Conservation (phyloP, 2,113 vertebrate genomes). For the Micromys minutus region DNA sequence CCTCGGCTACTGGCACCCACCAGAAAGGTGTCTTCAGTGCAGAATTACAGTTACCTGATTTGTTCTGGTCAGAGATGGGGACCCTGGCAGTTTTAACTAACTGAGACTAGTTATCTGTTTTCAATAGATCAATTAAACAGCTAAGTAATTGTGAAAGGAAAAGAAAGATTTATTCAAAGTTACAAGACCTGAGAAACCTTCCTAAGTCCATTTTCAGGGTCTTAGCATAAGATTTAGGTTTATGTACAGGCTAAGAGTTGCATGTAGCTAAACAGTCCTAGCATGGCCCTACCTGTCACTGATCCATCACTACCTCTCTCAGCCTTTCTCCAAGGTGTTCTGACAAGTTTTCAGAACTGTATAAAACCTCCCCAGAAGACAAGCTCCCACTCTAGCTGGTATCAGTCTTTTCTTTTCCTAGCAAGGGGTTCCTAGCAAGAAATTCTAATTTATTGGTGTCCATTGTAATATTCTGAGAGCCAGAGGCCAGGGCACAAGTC, state of each 20-base stretch:
- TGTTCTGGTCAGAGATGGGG: no score
- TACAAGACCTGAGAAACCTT: not conserved
- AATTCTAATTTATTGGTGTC: not conserved
- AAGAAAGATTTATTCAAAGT: not conserved
- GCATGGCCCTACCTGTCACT: not conserved
- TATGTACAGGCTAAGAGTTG: not conserved
- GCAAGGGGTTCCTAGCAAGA: not conserved
- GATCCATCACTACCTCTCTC: not conserved
- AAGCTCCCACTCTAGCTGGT: not conserved
- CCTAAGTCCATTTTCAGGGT: not conserved
- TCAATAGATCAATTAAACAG: not conserved
- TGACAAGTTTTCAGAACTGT: not conserved
- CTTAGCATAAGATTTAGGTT: not conserved
- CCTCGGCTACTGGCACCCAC: not conserved
- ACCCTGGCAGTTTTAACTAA: not conserved
- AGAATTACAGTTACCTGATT: not conserved
- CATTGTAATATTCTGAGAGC: not conserved
- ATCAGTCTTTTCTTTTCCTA: not conserved
- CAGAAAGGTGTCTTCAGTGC: not conserved
- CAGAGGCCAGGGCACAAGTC: not conserved
- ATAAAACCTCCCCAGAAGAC: not conserved
- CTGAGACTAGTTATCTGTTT: not conserved
- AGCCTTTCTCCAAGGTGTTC: not conserved
- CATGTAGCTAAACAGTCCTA: not conserved
- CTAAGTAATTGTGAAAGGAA: not conserved